Conservation (phyloP, 1,140 invertebrate species). For the Medauroidea extradentata region DNA sequence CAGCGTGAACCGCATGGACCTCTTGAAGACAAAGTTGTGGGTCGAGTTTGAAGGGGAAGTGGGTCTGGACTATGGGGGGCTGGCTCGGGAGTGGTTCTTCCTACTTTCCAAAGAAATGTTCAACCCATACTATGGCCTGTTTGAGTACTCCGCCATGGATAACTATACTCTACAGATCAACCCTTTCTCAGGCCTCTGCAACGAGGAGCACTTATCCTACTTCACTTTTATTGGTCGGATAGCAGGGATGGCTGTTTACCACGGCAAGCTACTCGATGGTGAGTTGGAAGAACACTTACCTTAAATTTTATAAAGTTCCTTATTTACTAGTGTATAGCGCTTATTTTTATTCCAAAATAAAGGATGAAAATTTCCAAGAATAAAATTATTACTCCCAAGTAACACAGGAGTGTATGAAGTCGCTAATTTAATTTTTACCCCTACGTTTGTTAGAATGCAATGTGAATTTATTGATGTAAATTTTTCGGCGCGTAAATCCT, state of each 20-base stretch:
- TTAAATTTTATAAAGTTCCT: too few relatives aligned
- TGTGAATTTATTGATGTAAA: too few relatives aligned
- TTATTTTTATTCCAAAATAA: too few relatives aligned
- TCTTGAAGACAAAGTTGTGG: slow-evolving; percentile 96
- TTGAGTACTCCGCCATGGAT: slow-evolving; percentile 99
- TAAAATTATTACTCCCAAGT: too few relatives aligned
- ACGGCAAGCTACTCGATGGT: slow-evolving; percentile 96
- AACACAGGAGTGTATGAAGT: too few relatives aligned
- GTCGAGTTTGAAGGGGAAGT: slow-evolving; percentile 98
- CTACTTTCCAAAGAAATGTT: slow-evolving; percentile 99
- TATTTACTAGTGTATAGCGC: too few relatives aligned
- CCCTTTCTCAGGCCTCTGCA: slow-evolving; percentile 92
- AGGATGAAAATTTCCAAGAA: too few relatives aligned
- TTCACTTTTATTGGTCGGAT: slow-evolving; percentile 98
- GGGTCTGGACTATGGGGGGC: slow-evolving; percentile 95
- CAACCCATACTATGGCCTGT: slow-evolving; percentile 98
- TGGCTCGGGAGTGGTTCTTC: slow-evolving; percentile 98
- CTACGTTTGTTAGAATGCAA: too few relatives aligned
- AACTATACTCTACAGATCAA: slow-evolving; percentile 99
- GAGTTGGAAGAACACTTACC: too few relatives aligned
- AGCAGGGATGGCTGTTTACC: slow-evolving; percentile 98
- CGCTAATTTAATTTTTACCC: too few relatives aligned
- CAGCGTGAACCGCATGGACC: slow-evolving; percentile 75
- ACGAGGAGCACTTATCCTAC: slow-evolving; percentile 96
- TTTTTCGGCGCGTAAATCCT: too few relatives aligned